Base-by-base conservation (phyloP, 1,140 invertebrate genomes). In the Brachionus paranguensis region DNA sequence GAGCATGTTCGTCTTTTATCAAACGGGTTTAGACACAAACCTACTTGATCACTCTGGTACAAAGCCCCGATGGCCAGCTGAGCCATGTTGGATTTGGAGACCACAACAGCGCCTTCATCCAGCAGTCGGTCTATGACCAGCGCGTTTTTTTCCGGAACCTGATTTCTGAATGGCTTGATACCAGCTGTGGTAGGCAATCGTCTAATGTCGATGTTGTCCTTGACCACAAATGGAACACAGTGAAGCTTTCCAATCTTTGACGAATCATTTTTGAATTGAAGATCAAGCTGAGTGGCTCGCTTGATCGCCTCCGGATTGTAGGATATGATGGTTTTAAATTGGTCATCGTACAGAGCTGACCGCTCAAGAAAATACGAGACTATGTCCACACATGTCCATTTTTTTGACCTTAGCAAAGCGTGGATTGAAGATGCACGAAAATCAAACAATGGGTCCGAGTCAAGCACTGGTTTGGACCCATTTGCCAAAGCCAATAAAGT, bases 181-280 rank as follows among this genome's bases (percentile, higher is more conserved):
- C 83, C 83, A 3, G 27, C 74, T 27, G 83, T 84, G n/a, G 83
- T 78, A 27, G 83, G 24, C 27, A 84, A 41, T n/a, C 64, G n/a
- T 3, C 4, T 24, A 55, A 76, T 65, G 27, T 84, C 83, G 1
- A 78, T 78, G 45, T 84, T 84, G 37, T 84, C 83, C 17, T 84
- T 84, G 14, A 84, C 68, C 11, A 78, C 29, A 53, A 84, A 17
- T 12, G 83, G 83, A 24, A 84, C 68, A 65, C 83, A 84, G 53
- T 84, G 83, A 8, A 84, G 68, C 12, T 41, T 55, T 24, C 83
- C 68, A 2, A 76, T 76, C 8, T 27, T 47, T 10, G 10, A 47
- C 10, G 14, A 12, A 12, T 65, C 27, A 8, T 55, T 60, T 20
- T 7, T 45, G 45, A 60, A 41, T 29, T 29, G 14, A 3, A 33